These are phyloP conservation scores for Uropetala carovei DNA, from an alignment of 2,888 invertebrate species.

Conservation along the genomic window DNA sequence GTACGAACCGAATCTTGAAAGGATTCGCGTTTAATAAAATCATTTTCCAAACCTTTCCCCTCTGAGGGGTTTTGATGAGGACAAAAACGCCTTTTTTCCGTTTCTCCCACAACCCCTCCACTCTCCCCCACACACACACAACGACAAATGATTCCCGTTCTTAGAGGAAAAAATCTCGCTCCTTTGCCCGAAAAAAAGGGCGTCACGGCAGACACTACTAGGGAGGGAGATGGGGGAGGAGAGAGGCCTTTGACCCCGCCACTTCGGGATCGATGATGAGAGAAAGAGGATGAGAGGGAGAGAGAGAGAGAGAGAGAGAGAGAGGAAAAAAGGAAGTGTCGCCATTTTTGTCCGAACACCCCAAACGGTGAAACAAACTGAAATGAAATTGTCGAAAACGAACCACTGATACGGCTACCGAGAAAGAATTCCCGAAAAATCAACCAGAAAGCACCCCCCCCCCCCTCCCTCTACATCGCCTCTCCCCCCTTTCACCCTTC, in stretches of 20 bases:
- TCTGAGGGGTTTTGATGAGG: not conserved
- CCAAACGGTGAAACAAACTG: not conserved
- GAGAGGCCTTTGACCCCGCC: constrained; percentile 51
- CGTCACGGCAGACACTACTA: not conserved
- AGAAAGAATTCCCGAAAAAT: not conserved
- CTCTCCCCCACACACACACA: not conserved
- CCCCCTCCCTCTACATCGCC: not conserved
- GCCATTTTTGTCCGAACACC: not conserved
- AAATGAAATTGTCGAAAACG: not conserved
- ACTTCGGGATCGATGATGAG: constrained; percentile 46
- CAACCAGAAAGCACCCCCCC: constrained; percentile 1
- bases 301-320: not conserved
- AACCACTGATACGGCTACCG: too few species aligned
- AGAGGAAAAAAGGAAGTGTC: not conserved
- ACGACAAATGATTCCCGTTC: constrained; percentile 3
- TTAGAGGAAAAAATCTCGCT: not conserved
- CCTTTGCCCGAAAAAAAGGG: not conserved
- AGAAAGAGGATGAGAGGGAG: not conserved
- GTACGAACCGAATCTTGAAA: not conserved
- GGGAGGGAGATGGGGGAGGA: not conserved
- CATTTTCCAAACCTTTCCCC: not conserved
- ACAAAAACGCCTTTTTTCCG: not conserved
- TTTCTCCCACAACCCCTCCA: not conserved
- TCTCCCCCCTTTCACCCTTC: not conserved
- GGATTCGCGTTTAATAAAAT: not conserved